phyloP scores from a whole-genome alignment of 2,113 vertebrate genomes.

The Otus sunia region DNA sequence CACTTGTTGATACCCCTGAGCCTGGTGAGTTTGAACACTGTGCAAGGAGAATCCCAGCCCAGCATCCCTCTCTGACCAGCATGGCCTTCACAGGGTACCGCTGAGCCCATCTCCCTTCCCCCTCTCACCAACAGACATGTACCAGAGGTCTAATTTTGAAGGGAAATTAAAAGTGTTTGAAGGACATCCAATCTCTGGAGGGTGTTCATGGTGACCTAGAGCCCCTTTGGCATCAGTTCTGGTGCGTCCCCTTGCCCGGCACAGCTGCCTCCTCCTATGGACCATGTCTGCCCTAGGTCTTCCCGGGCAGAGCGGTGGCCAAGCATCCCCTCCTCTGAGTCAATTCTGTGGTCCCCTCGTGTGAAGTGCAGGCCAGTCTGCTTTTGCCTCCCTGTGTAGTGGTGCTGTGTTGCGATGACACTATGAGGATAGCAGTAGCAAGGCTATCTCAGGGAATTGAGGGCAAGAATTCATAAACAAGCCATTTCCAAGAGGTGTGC shows the following conservation, averaged over 20 bases:
- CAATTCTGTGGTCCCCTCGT: accelerated
- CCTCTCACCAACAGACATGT: not conserved
- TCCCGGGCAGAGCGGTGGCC: not conserved
- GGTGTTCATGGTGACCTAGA: not conserved
- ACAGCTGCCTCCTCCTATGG: not conserved
- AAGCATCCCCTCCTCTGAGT: not conserved
- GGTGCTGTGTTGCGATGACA: not conserved
- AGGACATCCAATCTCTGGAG: not conserved
- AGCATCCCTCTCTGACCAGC: not conserved
- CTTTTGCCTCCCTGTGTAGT: not conserved
- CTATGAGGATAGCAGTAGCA: not conserved
- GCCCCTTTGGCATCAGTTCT: not conserved
- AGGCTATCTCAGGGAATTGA: not conserved
- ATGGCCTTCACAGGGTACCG: not conserved
- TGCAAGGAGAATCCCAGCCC: not conserved
- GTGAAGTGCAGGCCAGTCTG: not conserved
- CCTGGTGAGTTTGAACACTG: not conserved
- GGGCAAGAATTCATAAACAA: not conserved
- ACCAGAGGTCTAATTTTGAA: not conserved
- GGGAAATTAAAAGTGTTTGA: not conserved
- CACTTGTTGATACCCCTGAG: not conserved
- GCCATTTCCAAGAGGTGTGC: not conserved
- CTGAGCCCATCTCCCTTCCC: not conserved
- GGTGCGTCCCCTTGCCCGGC: not conserved
- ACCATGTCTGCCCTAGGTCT: not conserved